Evolutionary conservation across 1,140 invertebrate species (phyloP).

Genomic region (Lepidostoma basale): DNA sequence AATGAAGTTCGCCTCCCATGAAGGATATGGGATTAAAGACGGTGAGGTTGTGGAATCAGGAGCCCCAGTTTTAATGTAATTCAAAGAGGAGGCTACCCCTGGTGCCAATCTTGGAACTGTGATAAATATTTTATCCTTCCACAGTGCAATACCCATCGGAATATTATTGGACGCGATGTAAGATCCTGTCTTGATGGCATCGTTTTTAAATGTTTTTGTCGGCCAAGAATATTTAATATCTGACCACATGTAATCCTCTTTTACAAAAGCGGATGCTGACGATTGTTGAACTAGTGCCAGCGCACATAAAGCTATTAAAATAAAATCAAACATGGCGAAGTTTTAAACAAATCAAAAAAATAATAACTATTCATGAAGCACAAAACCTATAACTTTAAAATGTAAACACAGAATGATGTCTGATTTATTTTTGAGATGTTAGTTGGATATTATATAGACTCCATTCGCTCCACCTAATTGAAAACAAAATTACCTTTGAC

Average conservation of each 20-base stretch:
- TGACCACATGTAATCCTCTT: constrained; percentile 70
- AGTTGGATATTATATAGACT: too few species aligned
- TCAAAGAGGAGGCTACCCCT: constrained; percentile 73
- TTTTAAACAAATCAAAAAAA: too few species aligned
- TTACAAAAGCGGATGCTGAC: constrained; percentile 46
- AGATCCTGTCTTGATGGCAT: constrained; percentile 64
- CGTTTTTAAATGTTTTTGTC: constrained; percentile 59
- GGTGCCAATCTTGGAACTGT: constrained; percentile 78
- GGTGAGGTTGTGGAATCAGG: constrained; percentile 63
- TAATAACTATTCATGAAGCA: too few species aligned
- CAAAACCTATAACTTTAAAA: too few species aligned
- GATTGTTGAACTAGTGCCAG: constrained; percentile 48
- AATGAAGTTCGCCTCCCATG: constrained; percentile 67
- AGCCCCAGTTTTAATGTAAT: constrained; percentile 65
- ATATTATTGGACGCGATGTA: constrained; percentile 75
- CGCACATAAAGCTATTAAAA: constrained; percentile 48
- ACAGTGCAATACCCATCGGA: constrained; percentile 74
- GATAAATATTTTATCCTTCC: constrained; percentile 78
- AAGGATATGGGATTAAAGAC: constrained; percentile 73
- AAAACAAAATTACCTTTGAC: too few species aligned
- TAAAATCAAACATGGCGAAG: too few species aligned
- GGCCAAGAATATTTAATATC: constrained; percentile 73
- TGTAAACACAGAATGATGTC: too few species aligned
- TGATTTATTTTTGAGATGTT: too few species aligned
- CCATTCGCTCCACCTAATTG: too few species aligned